A percentile compares a stretch with the other conserved stretches of the same genome.
phyloP scores from a whole-genome alignment of 2,797 vertebrate genomes.

The Pseudochirops corinnae region DNA sequence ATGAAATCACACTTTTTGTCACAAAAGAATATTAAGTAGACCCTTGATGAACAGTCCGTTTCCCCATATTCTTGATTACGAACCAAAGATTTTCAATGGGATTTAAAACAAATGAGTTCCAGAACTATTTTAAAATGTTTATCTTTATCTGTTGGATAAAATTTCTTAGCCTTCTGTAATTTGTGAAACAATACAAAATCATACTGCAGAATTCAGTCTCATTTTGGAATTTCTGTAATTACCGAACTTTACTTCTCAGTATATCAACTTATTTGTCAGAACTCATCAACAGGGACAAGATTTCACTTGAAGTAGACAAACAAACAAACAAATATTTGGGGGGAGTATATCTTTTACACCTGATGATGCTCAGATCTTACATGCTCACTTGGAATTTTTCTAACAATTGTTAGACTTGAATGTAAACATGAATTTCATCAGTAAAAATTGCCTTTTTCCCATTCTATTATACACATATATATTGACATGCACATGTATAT shows the following conservation, averaged over 20 bases:
- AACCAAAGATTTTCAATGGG: not conserved
- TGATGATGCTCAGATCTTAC: not conserved
- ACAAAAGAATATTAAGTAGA: not conserved
- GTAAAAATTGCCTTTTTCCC: not conserved
- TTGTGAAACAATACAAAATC: not conserved
- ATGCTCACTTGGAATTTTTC: not conserved
- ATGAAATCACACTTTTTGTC: not conserved
- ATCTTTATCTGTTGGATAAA: not conserved
- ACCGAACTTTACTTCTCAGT: not conserved
- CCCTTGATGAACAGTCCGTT: not conserved
- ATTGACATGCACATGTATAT: not conserved
- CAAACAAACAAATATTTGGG: not conserved
- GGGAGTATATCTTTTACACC: not conserved
- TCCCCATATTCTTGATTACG: not conserved
- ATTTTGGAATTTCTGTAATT: not conserved
- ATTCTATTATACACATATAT: too few species aligned
- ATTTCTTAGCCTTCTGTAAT: not conserved
- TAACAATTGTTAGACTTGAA: not conserved
- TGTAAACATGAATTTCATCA: not conserved
- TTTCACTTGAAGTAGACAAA: not conserved
- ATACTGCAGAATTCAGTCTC: not conserved
- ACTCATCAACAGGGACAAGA: not conserved
- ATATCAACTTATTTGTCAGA: not conserved
- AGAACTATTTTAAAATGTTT: not conserved
- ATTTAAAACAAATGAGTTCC: not conserved